These are phyloP conservation scores for Phalera bucephala DNA, from an alignment of 2,888 invertebrate genomes.

Conservation along the genomic window DNA sequence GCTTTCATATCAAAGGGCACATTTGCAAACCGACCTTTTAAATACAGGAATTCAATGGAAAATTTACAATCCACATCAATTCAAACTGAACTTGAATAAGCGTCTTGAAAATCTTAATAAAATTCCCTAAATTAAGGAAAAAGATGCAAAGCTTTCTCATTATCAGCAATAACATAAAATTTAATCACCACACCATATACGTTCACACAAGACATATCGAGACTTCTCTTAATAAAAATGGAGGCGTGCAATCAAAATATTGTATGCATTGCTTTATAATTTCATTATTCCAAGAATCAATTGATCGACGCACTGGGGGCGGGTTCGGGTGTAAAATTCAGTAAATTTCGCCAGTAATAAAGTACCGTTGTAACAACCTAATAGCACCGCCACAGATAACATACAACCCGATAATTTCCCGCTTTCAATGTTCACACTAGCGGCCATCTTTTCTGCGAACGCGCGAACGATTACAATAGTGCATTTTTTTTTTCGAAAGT, in stretches of 20 bases:
- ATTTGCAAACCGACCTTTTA: no score
- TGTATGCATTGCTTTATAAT: conserved; percentile 48
- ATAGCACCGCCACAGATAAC: conserved; percentile 38
- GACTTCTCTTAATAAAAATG: no score
- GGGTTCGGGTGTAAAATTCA: conserved; percentile 49
- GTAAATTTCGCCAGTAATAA: conserved; percentile 48
- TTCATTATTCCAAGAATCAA: conserved; percentile 68
- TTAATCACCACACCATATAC: neutral
- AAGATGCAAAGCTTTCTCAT: no score
- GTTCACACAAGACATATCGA: neutral
- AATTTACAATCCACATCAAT: no score
- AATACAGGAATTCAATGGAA: no score
- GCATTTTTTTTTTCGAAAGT: conserved; percentile 34
- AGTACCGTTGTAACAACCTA: conserved; percentile 59
- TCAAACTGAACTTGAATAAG: no score
- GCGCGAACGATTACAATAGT: conserved; percentile 28
- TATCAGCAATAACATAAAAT: neutral
- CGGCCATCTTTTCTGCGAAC: conserved; percentile 2
- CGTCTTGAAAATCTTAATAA: no score
- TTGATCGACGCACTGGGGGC: conserved; percentile 42
- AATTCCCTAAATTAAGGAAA: no score
- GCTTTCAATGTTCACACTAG: conserved; percentile 53
- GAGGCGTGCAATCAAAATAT: conserved; percentile 47
- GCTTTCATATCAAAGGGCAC: no score
- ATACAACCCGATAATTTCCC: conserved; percentile 47